These are phyloP conservation scores for Macheiramphus alcinus DNA, from an alignment of 2,113 vertebrate species.

Conservation along the genomic window DNA sequence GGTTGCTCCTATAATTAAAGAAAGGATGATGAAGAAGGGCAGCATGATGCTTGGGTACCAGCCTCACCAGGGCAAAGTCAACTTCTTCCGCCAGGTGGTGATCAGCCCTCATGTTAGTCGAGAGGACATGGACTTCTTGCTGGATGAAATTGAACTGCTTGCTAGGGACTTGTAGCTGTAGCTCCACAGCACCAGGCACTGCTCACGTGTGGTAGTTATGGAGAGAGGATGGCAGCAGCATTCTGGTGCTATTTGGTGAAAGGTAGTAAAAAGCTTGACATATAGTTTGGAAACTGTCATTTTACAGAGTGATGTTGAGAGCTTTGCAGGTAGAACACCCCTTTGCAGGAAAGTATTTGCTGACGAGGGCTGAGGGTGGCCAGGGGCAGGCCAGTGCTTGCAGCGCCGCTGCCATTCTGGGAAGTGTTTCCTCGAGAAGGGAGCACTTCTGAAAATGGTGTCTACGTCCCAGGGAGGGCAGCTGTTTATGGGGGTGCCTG, in stretches of 20 bases:
- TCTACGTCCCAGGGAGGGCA: not conserved
- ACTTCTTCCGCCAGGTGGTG: slow-evolving; percentile 86
- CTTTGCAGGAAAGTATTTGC: not conserved
- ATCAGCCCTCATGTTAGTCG: slow-evolving; percentile 81
- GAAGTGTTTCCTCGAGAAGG: not conserved
- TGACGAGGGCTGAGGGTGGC: not conserved
- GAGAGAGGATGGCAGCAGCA: not conserved
- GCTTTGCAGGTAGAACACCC: not conserved
- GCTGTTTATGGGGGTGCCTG: not conserved
- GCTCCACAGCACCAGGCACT: not conserved
- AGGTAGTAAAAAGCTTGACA: not conserved
- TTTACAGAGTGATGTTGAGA: not conserved
- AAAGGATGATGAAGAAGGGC: slow-evolving; percentile 85
- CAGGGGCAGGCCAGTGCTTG: not conserved
- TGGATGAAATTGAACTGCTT: slow-evolving; percentile 82
- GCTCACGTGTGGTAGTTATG: not conserved
- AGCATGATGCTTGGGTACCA: slow-evolving; percentile 87
- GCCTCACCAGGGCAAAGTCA: slow-evolving; percentile 76
- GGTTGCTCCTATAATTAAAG: slow-evolving; percentile 86
- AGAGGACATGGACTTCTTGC: slow-evolving; percentile 82
- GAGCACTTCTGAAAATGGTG: not conserved
- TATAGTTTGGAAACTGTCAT: not conserved
- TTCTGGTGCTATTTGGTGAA: not conserved
- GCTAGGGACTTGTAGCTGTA: slow-evolving; percentile 79
- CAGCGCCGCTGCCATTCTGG: not conserved